Percentiles rank a stretch among this genome's conserved stretches.
These are phyloP conservation scores for Eucriotettix oculatus DNA, from an alignment of 2,888 invertebrate species.

Conservation along the genomic window DNA sequence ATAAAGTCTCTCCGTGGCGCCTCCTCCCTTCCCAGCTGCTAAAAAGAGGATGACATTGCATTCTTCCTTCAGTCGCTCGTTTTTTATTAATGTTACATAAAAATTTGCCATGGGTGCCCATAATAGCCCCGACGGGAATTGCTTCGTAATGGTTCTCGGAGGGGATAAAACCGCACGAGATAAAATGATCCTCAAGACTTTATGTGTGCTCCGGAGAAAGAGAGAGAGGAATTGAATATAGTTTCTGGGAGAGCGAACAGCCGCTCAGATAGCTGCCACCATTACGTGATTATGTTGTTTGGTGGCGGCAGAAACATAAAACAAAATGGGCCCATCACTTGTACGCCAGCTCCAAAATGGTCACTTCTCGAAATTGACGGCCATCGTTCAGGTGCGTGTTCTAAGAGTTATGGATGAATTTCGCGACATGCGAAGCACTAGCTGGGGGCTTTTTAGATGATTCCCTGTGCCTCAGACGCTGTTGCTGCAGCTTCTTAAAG, in stretches of 20 bases:
- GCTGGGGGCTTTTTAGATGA: no score
- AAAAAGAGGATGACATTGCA: constrained; percentile 1
- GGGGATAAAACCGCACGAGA: background rate
- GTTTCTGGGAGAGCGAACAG: background rate
- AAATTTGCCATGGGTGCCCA: constrained; percentile 11
- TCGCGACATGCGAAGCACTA: no score
- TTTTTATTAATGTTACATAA: constrained; percentile 10
- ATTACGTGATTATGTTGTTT: background rate
- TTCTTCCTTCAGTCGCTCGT: constrained; percentile 1
- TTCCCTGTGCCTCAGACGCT: no score
- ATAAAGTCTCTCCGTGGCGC: background rate
- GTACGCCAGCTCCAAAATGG: background rate
- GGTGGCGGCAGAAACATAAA: background rate
- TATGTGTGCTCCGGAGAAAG: background rate
- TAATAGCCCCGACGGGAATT: constrained; percentile 7
- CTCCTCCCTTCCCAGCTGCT: background rate
- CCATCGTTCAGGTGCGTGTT: no score
- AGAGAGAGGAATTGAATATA: background rate
- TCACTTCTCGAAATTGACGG: no score
- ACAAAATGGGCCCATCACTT: background rate
- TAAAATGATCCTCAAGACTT: background rate
- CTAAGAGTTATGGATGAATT: no score
- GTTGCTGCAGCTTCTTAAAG: no score
- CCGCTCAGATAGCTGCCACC: background rate
- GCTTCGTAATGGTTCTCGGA: constrained; percentile 2